Evolutionary conservation across 2,113 vertebrate genomes (phyloP), one percentile per base, ranked within the genome.

Genomic region (Zeus faber): DNA sequence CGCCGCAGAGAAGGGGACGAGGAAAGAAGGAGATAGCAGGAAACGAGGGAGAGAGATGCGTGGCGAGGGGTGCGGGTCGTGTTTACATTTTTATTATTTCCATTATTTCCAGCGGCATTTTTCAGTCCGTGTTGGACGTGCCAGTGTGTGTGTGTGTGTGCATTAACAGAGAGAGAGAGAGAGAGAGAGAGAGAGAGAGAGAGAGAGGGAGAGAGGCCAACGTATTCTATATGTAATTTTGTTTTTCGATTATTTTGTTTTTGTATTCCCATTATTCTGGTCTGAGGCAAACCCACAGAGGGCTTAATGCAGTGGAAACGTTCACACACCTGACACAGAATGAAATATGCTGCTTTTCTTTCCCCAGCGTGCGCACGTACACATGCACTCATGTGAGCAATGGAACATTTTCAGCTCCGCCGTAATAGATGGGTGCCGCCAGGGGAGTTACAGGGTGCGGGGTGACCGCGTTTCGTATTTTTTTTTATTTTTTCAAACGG

Each of bases 211-310:
- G 6, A 6, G 23, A 48, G 24, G 27, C 13, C 6, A 26, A 48
- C 5, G 49, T 45, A 73, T 65, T 76, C 54, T 63, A 52, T 67
- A 73, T 71, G 70, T 77, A 81, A 83, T 77, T 83, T 79, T 72
- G 77, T 62, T 77, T 83, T 80, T 80, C 80, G 66, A 83, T 83
- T 81, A 83, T 74, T 61, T 69, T n/a, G 70, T 80, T 26, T 79
- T 83, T 80, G 68, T 81, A 79, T 80, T 82, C 72, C 82, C 73
- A 86, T 83, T 86, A 76, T 79, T 79, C 66, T 64, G 68, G 65
- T 73, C 74, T 59, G 69, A 66, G 67, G 78, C 72, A 76, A 83
- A 70, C 63, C 73, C 77, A 62, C 67, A 69, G 73, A 79, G 80
- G 63, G 66, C 41, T 70, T 77, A 83, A 80, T 77, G 73, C 78